Evolutionary conservation across 2,888 invertebrate genomes (phyloP).

Genomic region (Coremacera marginata): DNA sequence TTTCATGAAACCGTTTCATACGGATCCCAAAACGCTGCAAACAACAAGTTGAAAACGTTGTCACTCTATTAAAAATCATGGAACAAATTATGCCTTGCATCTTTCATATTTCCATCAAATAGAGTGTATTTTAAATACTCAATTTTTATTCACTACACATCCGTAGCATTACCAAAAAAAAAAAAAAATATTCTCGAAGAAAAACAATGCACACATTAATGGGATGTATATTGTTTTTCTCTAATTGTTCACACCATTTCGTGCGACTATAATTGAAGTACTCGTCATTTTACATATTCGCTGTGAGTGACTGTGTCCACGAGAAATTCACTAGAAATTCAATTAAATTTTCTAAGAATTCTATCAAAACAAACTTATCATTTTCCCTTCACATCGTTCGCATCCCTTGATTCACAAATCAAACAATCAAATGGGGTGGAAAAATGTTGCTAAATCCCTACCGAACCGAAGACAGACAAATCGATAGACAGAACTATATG

Average conservation of each 20-base stretch:
- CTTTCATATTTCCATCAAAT: neutral
- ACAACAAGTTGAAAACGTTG: neutral
- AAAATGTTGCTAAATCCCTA: slow-evolving; percentile 19
- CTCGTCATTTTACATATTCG: neutral
- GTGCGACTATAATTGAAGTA: neutral
- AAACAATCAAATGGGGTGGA: slow-evolving; percentile 13
- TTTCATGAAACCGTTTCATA: no score
- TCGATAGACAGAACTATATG: neutral
- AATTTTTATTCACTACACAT: slow-evolving; percentile 12
- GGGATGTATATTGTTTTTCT: no score
- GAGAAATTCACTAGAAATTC: slow-evolving; percentile 27
- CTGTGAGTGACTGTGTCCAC: neutral
- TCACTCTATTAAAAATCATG: neutral
- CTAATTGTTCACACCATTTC: neutral
- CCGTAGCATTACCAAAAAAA: neutral
- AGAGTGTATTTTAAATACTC: no score
- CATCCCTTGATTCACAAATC: slow-evolving; percentile 4
- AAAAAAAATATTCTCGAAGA: neutral
- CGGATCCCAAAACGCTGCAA: no score
- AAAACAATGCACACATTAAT: neutral
- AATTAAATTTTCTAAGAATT: slow-evolving; percentile 28
- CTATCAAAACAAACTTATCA: slow-evolving; percentile 10
- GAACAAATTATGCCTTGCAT: neutral
- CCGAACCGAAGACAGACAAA: neutral
- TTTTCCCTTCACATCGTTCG: no score